A percentile compares a stretch with the other conserved stretches of the same genome.
Evolutionary conservation across 2,797 vertebrate genomes (phyloP).

Genomic region (Gouania willdenowi): DNA sequence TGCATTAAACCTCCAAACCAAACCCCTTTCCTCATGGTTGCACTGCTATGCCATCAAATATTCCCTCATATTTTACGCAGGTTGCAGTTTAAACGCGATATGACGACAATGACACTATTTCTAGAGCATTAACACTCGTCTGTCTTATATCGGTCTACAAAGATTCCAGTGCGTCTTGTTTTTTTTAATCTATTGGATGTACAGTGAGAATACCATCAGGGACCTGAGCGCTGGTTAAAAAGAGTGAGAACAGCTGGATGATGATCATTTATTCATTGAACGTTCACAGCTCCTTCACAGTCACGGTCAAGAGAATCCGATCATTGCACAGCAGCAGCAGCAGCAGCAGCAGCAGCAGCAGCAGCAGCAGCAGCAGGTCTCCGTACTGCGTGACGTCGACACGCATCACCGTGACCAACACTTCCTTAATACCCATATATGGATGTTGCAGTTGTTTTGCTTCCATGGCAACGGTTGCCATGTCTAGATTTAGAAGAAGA

Average conservation of each 20-base stretch:
- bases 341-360: background rate
- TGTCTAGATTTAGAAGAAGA: constrained; percentile 45
- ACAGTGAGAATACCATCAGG: constrained; percentile 22
- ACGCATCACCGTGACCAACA: constrained; percentile 37
- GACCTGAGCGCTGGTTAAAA: constrained; percentile 17
- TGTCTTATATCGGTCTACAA: background rate
- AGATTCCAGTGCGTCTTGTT: constrained; percentile 30
- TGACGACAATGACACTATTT: too few species aligned
- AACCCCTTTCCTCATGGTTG: too few species aligned
- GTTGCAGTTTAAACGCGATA: too few species aligned
- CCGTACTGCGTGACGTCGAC: constrained; percentile 69
- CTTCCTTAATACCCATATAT: constrained; percentile 81
- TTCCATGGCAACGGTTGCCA: constrained; percentile 62
- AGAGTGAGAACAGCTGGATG: constrained; percentile 38
- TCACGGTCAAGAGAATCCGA: constrained; percentile 65
- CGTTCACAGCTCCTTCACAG: constrained; percentile 29
- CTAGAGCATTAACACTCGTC: too few species aligned
- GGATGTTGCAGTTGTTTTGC: constrained; percentile 74
- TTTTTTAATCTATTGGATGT: constrained; percentile 11
- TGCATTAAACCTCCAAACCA: too few species aligned
- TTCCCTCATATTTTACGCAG: too few species aligned
- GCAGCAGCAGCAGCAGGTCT: constrained; percentile 28
- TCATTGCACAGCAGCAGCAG: constrained; percentile 40
- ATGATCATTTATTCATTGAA: constrained; percentile 59
- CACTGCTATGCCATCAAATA: too few species aligned